Evolutionary conservation across 1,140 invertebrate species (phyloP).

Genomic region (Drosophila parabipectinata): DNA sequence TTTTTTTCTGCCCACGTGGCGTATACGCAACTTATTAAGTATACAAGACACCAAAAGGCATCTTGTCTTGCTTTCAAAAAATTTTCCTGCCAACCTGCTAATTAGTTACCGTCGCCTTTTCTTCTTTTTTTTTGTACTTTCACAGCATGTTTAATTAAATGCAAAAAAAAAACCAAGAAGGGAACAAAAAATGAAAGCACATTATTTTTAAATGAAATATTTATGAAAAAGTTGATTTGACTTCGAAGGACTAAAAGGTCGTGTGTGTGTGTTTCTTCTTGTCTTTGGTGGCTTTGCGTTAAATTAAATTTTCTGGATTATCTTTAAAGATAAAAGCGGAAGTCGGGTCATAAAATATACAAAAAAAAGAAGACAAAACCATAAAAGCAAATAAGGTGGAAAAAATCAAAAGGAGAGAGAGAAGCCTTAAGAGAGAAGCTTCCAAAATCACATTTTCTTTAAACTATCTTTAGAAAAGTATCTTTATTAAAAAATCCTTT

Average conservation of each 20-base stretch:
- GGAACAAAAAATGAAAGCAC: neutral
- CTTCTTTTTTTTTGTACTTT: neutral
- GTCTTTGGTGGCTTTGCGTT: neutral
- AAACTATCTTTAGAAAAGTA: no score
- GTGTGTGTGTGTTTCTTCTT: neutral
- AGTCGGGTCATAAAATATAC: no score
- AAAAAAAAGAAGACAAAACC: neutral
- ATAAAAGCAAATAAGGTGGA: neutral
- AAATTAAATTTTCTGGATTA: neutral
- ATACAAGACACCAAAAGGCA: slow-evolving; percentile 21
- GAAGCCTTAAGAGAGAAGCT: no score
- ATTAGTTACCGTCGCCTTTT: slow-evolving; percentile 22
- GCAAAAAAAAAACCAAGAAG: neutral
- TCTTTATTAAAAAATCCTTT: no score
- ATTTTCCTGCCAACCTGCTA: slow-evolving; percentile 34
- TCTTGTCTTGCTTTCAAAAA: slow-evolving; percentile 5
- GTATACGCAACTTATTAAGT: slow-evolving; percentile 44
- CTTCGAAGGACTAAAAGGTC: neutral
- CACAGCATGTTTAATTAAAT: slow-evolving; percentile 15
- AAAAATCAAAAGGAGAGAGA: neutral
- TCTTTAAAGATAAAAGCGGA: neutral
- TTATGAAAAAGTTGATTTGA: neutral
- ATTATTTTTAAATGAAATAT: neutral
- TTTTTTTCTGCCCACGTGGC: slow-evolving; percentile 33
- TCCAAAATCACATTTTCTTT: no score